Evolutionary conservation across 2,888 invertebrate species (phyloP).

Genomic region (Pachliopta kotzebuea): DNA sequence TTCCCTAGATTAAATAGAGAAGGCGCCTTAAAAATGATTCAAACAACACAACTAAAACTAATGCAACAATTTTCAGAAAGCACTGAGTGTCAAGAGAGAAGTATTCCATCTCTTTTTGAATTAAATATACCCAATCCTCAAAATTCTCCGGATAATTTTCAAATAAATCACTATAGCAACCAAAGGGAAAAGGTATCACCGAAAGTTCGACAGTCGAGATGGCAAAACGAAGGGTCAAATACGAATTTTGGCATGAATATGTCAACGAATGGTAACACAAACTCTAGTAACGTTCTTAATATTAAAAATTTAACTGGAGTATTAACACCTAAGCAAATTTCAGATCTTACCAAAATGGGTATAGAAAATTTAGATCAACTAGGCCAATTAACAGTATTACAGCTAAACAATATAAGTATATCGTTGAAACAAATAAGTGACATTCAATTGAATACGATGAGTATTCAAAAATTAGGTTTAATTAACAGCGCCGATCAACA

Average conservation of each 20-base stretch:
- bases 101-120: slow-evolving; percentile 73
- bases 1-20: slow-evolving; percentile 91
- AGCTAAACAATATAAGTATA: slow-evolving; percentile 81
- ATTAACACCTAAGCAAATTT: slow-evolving; percentile 78
- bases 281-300: slow-evolving; percentile 68
- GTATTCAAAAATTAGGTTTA: slow-evolving; percentile 78
- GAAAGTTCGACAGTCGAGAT: slow-evolving; percentile 74
- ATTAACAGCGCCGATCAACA: slow-evolving; percentile 58
- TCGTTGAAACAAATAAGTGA: slow-evolving; percentile 82
- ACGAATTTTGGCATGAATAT: slow-evolving; percentile 50
- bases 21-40: slow-evolving; percentile 83
- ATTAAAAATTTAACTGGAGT: slow-evolving; percentile 81
- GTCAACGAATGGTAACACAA: slow-evolving; percentile 52
- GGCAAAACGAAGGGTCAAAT: slow-evolving; percentile 69
- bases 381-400: slow-evolving; percentile 81
- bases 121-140: slow-evolving; percentile 68
- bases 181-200: slow-evolving; percentile 67
- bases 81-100: slow-evolving; percentile 56
- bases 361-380: slow-evolving; percentile 82
- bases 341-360: slow-evolving; percentile 81
- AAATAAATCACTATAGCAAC: slow-evolving; percentile 55
- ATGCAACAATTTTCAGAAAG: slow-evolving; percentile 65
- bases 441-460: slow-evolving; percentile 82
- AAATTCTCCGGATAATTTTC: slow-evolving; percentile 47
- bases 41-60: slow-evolving; percentile 67